A percentile compares a stretch with the other conserved stretches of the same genome.
Conservation (phyloP, 2,888 invertebrate species). For the Papilio elwesi region DNA sequence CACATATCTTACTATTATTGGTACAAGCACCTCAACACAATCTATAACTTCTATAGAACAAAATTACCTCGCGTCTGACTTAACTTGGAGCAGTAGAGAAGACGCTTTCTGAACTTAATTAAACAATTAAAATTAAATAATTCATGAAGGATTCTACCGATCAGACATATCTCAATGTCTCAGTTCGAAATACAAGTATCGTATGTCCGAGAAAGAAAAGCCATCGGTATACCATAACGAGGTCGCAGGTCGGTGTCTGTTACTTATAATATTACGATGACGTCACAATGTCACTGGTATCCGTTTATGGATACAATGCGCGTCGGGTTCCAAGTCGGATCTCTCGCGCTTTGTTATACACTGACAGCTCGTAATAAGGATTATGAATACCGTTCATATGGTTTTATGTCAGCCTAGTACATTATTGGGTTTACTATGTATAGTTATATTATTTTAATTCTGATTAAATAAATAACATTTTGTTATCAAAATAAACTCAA, state of each 20-base stretch:
- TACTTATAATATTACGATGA: constrained; percentile 26
- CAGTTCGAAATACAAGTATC: constrained; percentile 12
- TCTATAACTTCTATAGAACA: too few species aligned
- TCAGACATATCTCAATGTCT: background rate
- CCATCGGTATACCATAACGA: constrained; percentile 21
- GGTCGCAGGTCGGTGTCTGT: constrained; percentile 23
- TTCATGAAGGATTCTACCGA: background rate
- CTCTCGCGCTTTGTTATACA: constrained; percentile 29
- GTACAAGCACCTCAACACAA: too few species aligned
- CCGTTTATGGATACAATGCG: constrained; percentile 34
- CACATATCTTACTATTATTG: too few species aligned
- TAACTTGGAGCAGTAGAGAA: too few species aligned
- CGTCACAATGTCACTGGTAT: constrained; percentile 30
- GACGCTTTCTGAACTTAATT: too few species aligned
- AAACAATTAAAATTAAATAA: background rate
- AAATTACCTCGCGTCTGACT: too few species aligned
- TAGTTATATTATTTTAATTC: too few species aligned
- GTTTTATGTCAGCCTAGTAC: constrained; percentile 5
- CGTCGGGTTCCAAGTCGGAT: constrained; percentile 22
- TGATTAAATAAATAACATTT: too few species aligned
- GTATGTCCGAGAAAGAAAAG: constrained; percentile 13
- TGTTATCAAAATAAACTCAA: too few species aligned
- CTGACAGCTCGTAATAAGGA: constrained; percentile 27
- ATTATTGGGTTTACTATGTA: background rate
- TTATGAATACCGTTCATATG: constrained; percentile 20